These are phyloP conservation scores for Eilema griseolum DNA, from an alignment of 2,888 invertebrate species.

Conservation along the genomic window DNA sequence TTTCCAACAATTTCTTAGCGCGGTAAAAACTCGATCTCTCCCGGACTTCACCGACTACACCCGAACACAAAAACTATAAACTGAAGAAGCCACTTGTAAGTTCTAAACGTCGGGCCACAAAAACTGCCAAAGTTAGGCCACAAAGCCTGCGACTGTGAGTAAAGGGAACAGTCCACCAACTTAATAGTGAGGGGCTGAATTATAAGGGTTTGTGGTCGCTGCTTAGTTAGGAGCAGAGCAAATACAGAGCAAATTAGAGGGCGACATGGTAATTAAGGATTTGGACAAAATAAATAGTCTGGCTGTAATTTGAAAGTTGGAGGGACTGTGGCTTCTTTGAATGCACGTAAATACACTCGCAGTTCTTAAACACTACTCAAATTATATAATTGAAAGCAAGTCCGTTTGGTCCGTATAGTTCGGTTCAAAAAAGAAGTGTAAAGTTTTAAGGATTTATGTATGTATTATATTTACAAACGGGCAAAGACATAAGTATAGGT, in stretches of 20 bases:
- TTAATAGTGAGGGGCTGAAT: constrained; percentile 43
- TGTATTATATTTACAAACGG: too few species aligned
- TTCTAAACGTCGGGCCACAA: constrained; percentile 39
- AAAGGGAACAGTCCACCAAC: constrained; percentile 25
- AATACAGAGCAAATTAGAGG: constrained; percentile 40
- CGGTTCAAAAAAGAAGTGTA: background rate
- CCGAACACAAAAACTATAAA: constrained; percentile 42
- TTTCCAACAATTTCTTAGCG: constrained; percentile 28
- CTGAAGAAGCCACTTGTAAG: constrained; percentile 49
- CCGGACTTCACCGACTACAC: constrained; percentile 31
- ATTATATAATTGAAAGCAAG: background rate
- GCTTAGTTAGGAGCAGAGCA: constrained; percentile 37
- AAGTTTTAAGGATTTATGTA: background rate
- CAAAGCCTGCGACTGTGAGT: constrained; percentile 27
- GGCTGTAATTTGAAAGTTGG: background rate
- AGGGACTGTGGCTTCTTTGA: background rate
- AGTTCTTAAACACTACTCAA: background rate
- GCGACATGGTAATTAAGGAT: constrained; percentile 40
- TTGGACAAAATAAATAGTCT: constrained; percentile 41
- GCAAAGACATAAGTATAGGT: too few species aligned
- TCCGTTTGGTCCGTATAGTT: background rate
- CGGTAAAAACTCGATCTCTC: constrained; percentile 23
- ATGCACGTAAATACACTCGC: constrained; percentile 1
- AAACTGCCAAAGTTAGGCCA: constrained; percentile 35
- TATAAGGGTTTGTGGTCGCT: constrained; percentile 51